Evolutionary conservation across 2,888 invertebrate genomes (phyloP).

Genomic region (Xestia ashworthii): DNA sequence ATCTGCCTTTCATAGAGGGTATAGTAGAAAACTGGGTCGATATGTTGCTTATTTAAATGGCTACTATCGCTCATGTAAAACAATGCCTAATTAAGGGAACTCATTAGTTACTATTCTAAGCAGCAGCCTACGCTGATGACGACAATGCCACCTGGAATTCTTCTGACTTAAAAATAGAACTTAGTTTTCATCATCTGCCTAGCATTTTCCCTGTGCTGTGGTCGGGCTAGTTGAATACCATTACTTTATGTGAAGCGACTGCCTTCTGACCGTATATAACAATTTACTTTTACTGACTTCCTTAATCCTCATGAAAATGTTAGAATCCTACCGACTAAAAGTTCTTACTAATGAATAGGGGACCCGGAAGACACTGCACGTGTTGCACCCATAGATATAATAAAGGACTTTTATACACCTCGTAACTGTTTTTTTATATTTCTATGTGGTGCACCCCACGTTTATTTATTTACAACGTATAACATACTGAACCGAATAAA

Average conservation of each 20-base stretch:
- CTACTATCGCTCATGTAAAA: conserved; percentile 7
- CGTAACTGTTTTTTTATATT: too few relatives aligned
- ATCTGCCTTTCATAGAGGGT: neutral
- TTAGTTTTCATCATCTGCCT: neutral
- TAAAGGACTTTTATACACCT: too few relatives aligned
- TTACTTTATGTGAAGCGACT: neutral
- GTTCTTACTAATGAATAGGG: neutral
- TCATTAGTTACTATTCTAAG: conserved; percentile 21
- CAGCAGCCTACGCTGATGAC: conserved; percentile 1
- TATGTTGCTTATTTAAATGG: conserved; percentile 20
- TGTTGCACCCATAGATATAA: neutral
- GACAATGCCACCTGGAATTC: neutral
- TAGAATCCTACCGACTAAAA: neutral
- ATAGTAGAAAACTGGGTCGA: conserved; percentile 14
- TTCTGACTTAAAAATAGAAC: neutral
- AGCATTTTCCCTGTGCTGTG: neutral
- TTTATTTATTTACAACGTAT: neutral
- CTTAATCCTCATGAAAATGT: neutral
- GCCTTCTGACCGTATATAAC: neutral
- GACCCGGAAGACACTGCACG: neutral
- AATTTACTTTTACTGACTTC: neutral
- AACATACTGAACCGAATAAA: neutral
- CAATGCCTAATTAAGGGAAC: conserved; percentile 4
- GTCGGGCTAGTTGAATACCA: neutral
- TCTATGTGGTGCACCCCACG: neutral